Evolutionary conservation across 2,797 vertebrate species (phyloP), one percentile per base, ranked within the genome.

Genomic region (Sebastes cheni): DNA sequence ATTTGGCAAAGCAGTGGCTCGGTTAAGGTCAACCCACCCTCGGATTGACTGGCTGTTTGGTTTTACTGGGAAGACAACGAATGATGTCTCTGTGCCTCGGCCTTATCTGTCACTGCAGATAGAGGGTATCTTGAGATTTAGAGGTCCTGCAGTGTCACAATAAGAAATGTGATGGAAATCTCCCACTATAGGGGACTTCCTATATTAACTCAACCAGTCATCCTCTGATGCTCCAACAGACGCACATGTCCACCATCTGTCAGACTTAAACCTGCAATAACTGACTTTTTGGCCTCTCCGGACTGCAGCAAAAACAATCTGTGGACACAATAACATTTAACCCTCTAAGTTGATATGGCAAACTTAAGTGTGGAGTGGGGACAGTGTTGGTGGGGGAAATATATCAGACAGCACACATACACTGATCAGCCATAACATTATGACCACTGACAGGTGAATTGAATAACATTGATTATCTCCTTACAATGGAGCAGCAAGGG

Each of bases 21-120:
- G 0, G 77, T 59, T 90, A 86, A 90, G 88, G 88, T 91, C 89
- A 87, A 71, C 52, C 80, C 84, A 13, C 74, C 72, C 81, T 79
- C 62, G 1, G 83, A 87, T 50, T 67, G 80, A 83, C 65, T 76
- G 59, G 29, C 52, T 62, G 82, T 79, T 86, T 64, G 64, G 30
- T 77, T 83, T 78, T 66, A 72, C 72, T 67, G 71, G 4, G 46
- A 80, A 73, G 30, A 81, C 55, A 77, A 77, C 67, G 77, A 81
- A 88, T 65, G 71, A 72, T 30, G 77, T 1, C 3, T 8, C 61
- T 39, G 52, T 39, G 65, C 76, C 65, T 69, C 13, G 1, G 75
- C 72, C 70, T 87, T 67, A 64, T 84, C 86, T 76, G 79, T 89
- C 79, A 27, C 59, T 59, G 79, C 42, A 81, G 81, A 79, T 16